Evolutionary conservation across 2,797 vertebrate species (phyloP).

Genomic region (Thaleichthys pacificus): DNA sequence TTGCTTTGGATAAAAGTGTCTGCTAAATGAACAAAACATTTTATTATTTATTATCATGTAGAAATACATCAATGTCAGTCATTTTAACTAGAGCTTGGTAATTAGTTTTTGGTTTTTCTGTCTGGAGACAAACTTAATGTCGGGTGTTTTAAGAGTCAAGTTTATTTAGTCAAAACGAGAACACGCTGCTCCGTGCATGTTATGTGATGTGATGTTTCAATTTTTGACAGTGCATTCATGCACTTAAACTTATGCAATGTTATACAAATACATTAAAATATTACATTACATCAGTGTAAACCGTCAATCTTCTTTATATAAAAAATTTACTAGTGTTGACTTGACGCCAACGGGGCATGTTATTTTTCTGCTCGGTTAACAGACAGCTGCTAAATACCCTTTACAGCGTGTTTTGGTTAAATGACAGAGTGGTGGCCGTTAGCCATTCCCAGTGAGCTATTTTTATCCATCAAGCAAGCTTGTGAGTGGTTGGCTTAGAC

Average conservation of each 20-base stretch:
- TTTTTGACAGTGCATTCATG: too few species aligned
- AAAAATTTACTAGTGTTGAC: constrained; percentile 14
- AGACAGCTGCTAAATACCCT: constrained; percentile 37
- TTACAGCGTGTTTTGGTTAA: constrained; percentile 37
- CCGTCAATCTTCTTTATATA: neutral
- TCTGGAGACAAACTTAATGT: too few species aligned
- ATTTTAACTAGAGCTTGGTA: too few species aligned
- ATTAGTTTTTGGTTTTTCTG: too few species aligned
- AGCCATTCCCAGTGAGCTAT: constrained; percentile 35
- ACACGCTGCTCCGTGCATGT: too few species aligned
- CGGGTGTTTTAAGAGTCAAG: too few species aligned
- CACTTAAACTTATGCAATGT: too few species aligned
- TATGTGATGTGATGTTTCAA: too few species aligned
- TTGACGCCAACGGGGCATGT: constrained; percentile 25
- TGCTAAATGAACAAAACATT: too few species aligned
- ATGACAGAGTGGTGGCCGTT: constrained; percentile 34
- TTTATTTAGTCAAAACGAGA: neutral
- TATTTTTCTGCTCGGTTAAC: constrained; percentile 14
- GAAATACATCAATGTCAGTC: too few species aligned
- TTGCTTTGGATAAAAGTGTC: neutral
- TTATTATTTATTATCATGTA: too few species aligned
- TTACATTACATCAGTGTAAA: neutral
- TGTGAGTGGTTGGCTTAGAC: constrained; percentile 14
- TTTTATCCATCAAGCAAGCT: constrained; percentile 34
- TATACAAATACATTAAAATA: neutral